phyloP scores from a whole-genome alignment of 1,140 invertebrate species.

The Drosophila ogumai region DNA sequence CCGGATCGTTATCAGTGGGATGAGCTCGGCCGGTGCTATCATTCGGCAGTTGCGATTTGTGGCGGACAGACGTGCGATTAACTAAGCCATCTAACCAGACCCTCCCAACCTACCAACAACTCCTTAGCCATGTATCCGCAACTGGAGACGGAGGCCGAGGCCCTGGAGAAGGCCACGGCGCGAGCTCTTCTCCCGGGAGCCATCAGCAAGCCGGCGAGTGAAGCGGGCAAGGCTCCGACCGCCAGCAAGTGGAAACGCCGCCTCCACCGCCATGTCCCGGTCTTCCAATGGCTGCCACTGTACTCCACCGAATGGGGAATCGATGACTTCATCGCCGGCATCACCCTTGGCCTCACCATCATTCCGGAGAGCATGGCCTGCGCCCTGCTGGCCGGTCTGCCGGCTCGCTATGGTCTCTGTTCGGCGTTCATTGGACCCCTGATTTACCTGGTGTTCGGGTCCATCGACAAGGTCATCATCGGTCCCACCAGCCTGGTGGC shows the following conservation, averaged over 20 bases:
- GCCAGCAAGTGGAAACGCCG: constrained; percentile 52
- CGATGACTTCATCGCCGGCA: constrained; percentile 90
- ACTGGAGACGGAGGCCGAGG: constrained; percentile 56
- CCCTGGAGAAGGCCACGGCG: constrained; percentile 54
- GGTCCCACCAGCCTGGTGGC: constrained; percentile 93
- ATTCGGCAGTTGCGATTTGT: constrained; percentile 58
- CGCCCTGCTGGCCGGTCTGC: constrained; percentile 90
- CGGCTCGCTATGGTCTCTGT: constrained; percentile 87
- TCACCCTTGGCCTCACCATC: constrained; percentile 92
- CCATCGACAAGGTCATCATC: constrained; percentile 95
- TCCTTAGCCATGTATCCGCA: constrained; percentile 61
- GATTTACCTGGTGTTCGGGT: constrained; percentile 94
- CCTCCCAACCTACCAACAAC: neutral
- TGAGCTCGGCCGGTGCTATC: constrained; percentile 31
- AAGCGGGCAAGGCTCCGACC: constrained; percentile 21
- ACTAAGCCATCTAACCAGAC: neutral
- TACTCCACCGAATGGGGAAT: constrained; percentile 88
- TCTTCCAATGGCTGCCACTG: constrained; percentile 88
- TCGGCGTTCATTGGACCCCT: constrained; percentile 89
- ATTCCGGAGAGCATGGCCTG: constrained; percentile 95
- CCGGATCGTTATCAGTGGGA: constrained; percentile 48
- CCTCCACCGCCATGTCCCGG: constrained; percentile 63
- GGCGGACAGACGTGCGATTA: constrained; percentile 34
- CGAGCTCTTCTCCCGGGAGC: constrained; percentile 34
- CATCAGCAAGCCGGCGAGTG: constrained; percentile 24